phyloP scores from a whole-genome alignment of 2,113 vertebrate species.

The Eptesicus fuscus region DNA sequence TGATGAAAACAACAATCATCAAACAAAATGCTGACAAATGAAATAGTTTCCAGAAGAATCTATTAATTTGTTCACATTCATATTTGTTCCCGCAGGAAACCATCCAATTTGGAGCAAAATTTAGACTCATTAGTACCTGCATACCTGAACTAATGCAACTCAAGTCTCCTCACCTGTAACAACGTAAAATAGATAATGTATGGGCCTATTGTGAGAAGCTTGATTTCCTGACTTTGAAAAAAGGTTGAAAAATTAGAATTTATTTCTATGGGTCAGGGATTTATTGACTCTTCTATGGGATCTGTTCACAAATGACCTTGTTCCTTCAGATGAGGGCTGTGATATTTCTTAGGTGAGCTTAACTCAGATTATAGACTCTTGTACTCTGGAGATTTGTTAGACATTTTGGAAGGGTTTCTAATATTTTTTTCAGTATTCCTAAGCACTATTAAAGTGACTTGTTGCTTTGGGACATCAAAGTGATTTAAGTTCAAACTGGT shows the following conservation, averaged over 20 bases:
- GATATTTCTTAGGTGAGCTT: background rate
- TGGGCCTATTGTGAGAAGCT: background rate
- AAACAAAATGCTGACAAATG: background rate
- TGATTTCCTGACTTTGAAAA: constrained; percentile 11
- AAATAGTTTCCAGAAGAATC: background rate
- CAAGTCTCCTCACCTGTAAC: background rate
- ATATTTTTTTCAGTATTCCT: background rate
- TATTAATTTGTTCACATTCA: constrained; percentile 10
- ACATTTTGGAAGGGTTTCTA: background rate
- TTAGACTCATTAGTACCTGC: background rate
- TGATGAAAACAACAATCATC: constrained; percentile 26
- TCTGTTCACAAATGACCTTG: background rate
- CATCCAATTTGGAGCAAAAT: background rate
- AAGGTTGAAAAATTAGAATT: background rate
- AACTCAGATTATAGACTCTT: background rate
- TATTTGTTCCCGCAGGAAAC: background rate
- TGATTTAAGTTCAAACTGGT: background rate
- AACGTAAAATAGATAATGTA: background rate
- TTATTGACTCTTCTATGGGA: background rate
- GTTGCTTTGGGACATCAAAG: background rate
- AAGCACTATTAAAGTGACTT: background rate
- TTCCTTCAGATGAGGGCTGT: background rate
- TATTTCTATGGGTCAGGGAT: background rate
- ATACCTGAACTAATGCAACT: background rate
- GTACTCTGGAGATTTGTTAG: background rate